phyloP scores from a whole-genome alignment of 2,113 vertebrate species.

The Salvelinus sp. region DNA sequence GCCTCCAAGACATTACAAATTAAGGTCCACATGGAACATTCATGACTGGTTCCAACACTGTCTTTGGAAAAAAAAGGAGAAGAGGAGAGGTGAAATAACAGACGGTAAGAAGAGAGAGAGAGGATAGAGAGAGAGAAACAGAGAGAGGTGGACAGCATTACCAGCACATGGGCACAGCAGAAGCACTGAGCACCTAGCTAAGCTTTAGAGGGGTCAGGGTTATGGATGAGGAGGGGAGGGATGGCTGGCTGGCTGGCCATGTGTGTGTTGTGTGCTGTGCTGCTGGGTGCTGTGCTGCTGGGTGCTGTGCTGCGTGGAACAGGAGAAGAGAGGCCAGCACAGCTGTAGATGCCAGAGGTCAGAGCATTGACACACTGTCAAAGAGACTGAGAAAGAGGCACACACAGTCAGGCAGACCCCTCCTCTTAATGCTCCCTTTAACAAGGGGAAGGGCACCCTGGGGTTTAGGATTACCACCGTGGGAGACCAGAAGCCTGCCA shows the following conservation, averaged over 20 bases:
- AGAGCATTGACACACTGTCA: background rate
- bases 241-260: background rate
- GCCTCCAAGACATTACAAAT: background rate
- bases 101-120: background rate
- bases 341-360: constrained; percentile 26
- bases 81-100: background rate
- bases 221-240: too few relatives aligned
- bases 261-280: background rate
- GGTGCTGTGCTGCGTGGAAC: background rate
- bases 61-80: background rate
- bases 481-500: constrained; percentile 27
- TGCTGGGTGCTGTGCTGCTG: background rate
- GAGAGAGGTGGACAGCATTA: background rate
- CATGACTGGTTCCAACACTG: background rate
- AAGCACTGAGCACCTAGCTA: too few relatives aligned
- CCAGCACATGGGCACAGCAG: too few relatives aligned
- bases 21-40: background rate
- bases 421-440: background rate
- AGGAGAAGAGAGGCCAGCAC: constrained; percentile 15
- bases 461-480: constrained; percentile 50
- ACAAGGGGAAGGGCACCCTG: constrained; percentile 33
- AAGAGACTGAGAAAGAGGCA: too few relatives aligned
- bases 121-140: background rate
- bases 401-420: too few relatives aligned
- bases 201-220: too few relatives aligned